A percentile compares a stretch with the other conserved stretches of the same genome.
phyloP scores from a whole-genome alignment of 1,140 invertebrate genomes.

The Zaprionus nigranus region DNA sequence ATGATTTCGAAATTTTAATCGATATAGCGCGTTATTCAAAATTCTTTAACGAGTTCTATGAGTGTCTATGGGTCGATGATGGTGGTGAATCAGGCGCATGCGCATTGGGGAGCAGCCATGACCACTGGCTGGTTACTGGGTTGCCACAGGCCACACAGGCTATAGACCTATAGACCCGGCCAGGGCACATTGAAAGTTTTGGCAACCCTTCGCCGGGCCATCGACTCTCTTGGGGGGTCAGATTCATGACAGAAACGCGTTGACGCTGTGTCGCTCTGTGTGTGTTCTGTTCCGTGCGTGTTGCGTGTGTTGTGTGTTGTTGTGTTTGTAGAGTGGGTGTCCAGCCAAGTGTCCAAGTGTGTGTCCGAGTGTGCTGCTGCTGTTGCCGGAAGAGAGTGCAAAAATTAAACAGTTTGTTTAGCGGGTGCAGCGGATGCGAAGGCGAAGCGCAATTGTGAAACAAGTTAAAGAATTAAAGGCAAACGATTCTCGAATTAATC shows the following conservation, averaged over 20 bases:
- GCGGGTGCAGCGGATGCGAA: background rate
- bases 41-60: background rate
- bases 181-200: constrained; percentile 7
- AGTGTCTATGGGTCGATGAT: background rate
- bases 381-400: constrained; percentile 7
- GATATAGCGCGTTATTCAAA: constrained; percentile 22
- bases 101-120: constrained; percentile 7
- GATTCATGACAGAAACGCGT: constrained; percentile 32
- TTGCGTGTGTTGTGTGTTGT: constrained; percentile 10
- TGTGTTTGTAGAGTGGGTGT: background rate
- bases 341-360: constrained; percentile 9
- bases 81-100: constrained; percentile 34
- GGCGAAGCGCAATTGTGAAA: background rate
- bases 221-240: constrained; percentile 35
- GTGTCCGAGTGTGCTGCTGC: background rate
- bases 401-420: background rate
- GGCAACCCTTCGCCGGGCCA: constrained; percentile 36
- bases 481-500: background rate
- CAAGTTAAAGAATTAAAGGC: background rate
- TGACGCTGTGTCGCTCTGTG: constrained; percentile 11
- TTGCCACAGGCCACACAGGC: constrained; percentile 21
- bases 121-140: constrained; percentile 22
- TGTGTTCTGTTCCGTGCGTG: background rate
- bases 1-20: background rate
- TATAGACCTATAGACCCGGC: background rate